These are phyloP conservation scores for Apostichopus japonicus DNA, from an alignment of 35 echinoderm and acorn worm genomes.

Conservation along the genomic window DNA sequence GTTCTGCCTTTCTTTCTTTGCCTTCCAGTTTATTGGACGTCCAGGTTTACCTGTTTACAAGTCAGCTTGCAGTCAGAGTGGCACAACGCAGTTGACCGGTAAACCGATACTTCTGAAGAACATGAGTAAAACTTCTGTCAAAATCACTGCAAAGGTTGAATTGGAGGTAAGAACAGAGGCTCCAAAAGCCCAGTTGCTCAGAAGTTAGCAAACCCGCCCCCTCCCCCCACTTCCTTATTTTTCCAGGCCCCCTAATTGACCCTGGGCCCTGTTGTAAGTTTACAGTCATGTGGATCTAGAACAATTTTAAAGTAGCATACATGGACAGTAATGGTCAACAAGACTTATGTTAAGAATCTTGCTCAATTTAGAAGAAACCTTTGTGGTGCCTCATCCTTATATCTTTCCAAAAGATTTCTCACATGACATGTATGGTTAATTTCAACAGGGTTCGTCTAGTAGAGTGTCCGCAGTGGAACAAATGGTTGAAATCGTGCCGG, in stretches of 20 bases:
- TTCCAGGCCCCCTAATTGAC: no score
- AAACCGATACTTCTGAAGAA: conserved; percentile 78
- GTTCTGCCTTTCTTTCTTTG: no score
- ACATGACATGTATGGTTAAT: background rate
- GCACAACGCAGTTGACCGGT: conserved; percentile 74
- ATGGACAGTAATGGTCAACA: no score
- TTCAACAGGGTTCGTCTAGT: conserved; percentile 2
- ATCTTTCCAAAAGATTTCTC: no score
- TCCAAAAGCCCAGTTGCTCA: background rate
- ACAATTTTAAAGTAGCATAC: no score
- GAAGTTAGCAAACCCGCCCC: no score
- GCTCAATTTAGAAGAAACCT: no score
- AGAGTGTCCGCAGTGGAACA: conserved; percentile 68
- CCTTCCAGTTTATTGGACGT: conserved; percentile 73
- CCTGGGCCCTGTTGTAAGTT: no score
- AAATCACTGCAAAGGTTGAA: conserved; percentile 74
- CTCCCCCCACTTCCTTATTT: no score
- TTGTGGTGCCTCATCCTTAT: no score
- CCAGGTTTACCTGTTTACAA: conserved; percentile 74
- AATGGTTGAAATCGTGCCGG: conserved; percentile 63
- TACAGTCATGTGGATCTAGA: no score
- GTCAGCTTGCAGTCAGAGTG: conserved; percentile 73
- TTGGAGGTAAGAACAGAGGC: conserved; percentile 57
- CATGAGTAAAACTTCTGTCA: conserved; percentile 68
- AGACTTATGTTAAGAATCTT: no score